These are phyloP conservation scores for Isaurus tuberculatus DNA, from an alignment of 92 coral and sea anemone species.

Conservation along the genomic window DNA sequence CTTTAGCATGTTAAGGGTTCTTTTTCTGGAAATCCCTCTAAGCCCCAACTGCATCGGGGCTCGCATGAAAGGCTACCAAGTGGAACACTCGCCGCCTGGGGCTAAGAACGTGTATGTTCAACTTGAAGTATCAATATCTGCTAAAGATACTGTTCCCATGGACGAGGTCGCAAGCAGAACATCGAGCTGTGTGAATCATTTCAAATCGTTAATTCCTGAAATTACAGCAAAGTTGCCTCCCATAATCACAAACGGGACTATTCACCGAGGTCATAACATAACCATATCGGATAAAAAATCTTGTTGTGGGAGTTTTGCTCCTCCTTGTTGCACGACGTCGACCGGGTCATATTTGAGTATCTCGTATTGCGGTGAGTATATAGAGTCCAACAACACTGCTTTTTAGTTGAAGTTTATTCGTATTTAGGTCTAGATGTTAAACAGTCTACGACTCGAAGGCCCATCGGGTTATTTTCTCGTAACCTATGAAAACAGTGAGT, in stretches of 20 bases:
- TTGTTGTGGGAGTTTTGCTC: constrained; percentile 4
- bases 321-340: constrained; percentile 32
- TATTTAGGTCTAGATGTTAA: too few relatives aligned
- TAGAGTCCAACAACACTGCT: neutral
- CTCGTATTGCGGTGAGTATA: constrained; percentile 33
- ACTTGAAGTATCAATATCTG: constrained; percentile 7
- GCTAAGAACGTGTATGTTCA: constrained; percentile 5
- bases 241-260: constrained; percentile 13
- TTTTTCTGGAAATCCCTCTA: neutral
- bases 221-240: neutral
- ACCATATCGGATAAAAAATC: constrained; percentile 28
- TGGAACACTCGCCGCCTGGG: neutral
- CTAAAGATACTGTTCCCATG: constrained; percentile 35
- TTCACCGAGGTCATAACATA: constrained; percentile 1
- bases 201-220: constrained; percentile 8
- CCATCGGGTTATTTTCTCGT: too few relatives aligned
- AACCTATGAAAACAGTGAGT: too few relatives aligned
- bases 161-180: constrained; percentile 2
- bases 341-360: neutral
- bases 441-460: too few relatives aligned
- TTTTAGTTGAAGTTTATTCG: too few relatives aligned
- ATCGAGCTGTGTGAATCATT: constrained; percentile 1
- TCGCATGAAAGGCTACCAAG: constrained; percentile 4
- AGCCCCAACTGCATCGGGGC: constrained; percentile 19
- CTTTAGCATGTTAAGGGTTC: neutral